A percentile compares a stretch with the other conserved stretches of the same genome.
These are phyloP conservation scores for Lottia scabra DNA, from an alignment of 2,888 invertebrate genomes.

Conservation along the genomic window DNA sequence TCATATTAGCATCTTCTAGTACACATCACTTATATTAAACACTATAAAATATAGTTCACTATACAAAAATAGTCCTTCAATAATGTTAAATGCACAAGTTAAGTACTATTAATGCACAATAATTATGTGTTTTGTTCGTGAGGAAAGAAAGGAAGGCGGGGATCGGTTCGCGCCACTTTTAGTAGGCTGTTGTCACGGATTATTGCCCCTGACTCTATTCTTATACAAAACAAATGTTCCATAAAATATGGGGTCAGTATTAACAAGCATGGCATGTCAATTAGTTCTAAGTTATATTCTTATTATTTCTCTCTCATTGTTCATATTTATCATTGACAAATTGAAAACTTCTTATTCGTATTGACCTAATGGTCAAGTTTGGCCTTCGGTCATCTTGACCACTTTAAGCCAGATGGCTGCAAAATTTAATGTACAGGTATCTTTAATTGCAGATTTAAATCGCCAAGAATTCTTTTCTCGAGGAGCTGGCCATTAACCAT, in stretches of 20 bases:
- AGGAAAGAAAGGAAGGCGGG: not conserved
- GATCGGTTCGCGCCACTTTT: not conserved
- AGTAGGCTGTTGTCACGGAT: not conserved
- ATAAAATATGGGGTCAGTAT: not conserved
- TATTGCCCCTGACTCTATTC: not conserved
- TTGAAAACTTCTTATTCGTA: not conserved
- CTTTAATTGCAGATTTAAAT: no score
- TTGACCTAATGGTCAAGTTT: constrained; percentile 2
- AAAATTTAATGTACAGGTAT: not conserved
- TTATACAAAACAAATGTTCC: not conserved
- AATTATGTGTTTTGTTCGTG: not conserved
- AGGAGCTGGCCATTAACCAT: no score
- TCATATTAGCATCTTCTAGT: no score
- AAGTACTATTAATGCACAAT: not conserved
- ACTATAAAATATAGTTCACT: not conserved
- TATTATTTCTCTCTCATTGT: not conserved
- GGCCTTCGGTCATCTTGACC: constrained; percentile 1
- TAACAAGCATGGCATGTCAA: not conserved
- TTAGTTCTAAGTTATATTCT: not conserved
- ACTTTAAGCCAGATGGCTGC: not conserved
- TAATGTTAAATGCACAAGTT: not conserved
- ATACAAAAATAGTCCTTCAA: not conserved
- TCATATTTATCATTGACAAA: not conserved
- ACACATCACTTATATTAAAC: constrained; percentile 1
- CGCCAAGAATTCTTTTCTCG: no score